These are phyloP conservation scores for Cryptoblepharus egeriae DNA, from an alignment of 2,797 vertebrate species.

Conservation along the genomic window DNA sequence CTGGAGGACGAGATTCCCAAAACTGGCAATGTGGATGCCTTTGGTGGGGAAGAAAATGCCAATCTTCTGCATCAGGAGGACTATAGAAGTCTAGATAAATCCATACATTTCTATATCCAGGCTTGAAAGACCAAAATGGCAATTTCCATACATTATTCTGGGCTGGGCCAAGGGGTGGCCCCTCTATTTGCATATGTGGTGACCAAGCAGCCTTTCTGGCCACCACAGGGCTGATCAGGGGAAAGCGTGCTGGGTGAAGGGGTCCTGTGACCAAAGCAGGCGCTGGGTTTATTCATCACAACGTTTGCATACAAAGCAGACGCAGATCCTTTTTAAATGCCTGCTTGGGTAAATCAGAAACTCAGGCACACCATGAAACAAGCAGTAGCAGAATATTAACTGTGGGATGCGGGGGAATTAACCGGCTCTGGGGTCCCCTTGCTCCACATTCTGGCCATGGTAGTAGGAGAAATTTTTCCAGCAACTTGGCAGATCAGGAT, in stretches of 20 bases:
- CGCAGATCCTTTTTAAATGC: neutral
- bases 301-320: conserved; percentile 17
- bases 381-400: no score
- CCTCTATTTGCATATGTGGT: neutral
- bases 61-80: no score
- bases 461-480: no score
- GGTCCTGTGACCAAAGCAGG: neutral
- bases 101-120: neutral
- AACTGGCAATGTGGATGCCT: no score
- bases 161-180: neutral
- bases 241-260: neutral
- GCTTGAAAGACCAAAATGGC: neutral
- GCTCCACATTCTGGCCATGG: no score
- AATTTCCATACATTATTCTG: conserved; percentile 6
- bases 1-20: no score
- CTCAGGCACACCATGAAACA: no score
- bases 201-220: neutral
- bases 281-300: neutral
- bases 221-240: neutral
- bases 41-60: no score
- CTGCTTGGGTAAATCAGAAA: neutral
- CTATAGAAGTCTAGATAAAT: no score
- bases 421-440: no score
- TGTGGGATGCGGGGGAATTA: no score
- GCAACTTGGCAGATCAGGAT: no score